These are phyloP conservation scores for Porites lobata DNA, from an alignment of 92 coral and sea anemone species.

Conservation along the genomic window DNA sequence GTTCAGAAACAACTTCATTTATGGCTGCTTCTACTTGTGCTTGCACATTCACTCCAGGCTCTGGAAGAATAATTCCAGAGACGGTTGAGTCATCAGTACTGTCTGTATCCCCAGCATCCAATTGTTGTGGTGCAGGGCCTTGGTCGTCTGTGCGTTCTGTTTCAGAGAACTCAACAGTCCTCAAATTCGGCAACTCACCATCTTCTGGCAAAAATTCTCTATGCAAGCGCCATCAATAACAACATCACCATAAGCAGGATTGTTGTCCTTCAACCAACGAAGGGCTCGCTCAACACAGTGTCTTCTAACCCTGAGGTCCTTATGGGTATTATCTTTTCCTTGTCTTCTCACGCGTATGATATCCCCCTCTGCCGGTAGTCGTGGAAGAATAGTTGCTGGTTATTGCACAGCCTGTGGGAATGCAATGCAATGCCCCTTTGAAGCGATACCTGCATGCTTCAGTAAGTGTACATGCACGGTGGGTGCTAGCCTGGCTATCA, in stretches of 20 bases:
- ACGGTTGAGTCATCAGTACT: no score
- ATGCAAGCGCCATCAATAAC: not conserved
- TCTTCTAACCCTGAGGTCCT: constrained; percentile 51
- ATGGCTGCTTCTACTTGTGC: no score
- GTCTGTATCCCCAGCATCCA: no score
- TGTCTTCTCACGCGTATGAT: constrained; percentile 56
- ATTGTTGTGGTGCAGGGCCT: constrained; percentile 50
- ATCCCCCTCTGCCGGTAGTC: constrained; percentile 41
- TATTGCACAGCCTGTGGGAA: constrained; percentile 71
- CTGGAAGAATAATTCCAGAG: no score
- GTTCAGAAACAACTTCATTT: no score
- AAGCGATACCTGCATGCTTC: constrained; percentile 11
- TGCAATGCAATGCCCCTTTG: constrained; percentile 71
- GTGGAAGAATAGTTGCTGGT: constrained; percentile 57
- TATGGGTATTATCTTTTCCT: constrained; percentile 62
- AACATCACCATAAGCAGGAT: constrained; percentile 5
- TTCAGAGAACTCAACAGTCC: not conserved
- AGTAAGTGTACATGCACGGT: not conserved
- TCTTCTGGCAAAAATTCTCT: no score
- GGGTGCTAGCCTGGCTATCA: constrained; percentile 37
- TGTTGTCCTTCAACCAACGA: constrained; percentile 48
- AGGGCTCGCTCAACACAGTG: constrained; percentile 44
- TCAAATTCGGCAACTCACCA: no score
- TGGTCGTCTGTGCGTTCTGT: constrained; percentile 28
- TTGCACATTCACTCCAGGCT: no score